Percentiles rank a stretch among this genome's conserved stretches.
phyloP scores from a whole-genome alignment of 1,140 invertebrate genomes.

The Eumeta japonica region DNA sequence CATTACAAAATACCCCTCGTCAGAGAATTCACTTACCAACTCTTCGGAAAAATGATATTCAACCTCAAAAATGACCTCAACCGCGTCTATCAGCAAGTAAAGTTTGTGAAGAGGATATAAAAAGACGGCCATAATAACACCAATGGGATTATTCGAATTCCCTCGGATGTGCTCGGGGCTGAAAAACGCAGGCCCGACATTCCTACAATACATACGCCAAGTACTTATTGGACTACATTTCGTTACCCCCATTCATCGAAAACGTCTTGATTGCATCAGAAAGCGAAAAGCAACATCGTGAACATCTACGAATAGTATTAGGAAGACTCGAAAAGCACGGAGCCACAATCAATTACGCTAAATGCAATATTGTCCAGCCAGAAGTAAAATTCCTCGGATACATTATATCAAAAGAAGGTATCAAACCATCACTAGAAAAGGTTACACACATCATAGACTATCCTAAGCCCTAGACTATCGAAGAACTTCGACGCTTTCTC shows the following conservation, averaged over 20 bases:
- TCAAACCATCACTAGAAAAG: slow-evolving; percentile 11
- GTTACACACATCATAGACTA: slow-evolving; percentile 15
- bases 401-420: slow-evolving; percentile 7
- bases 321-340: slow-evolving; percentile 2
- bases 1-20: slow-evolving; percentile 22
- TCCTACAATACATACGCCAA: slow-evolving; percentile 55
- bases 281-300: slow-evolving; percentile 18
- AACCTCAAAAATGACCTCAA: slow-evolving; percentile 41
- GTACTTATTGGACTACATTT: no score
- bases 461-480: slow-evolving; percentile 15
- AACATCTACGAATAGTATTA: slow-evolving; percentile 12
- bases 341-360: slow-evolving; percentile 2
- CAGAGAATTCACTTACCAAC: slow-evolving; percentile 27
- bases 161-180: slow-evolving; percentile 43
- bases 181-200: slow-evolving; percentile 46
- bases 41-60: slow-evolving; percentile 23
- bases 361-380: not conserved
- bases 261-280: slow-evolving; percentile 49
- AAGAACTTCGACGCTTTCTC: slow-evolving; percentile 24
- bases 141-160: slow-evolving; percentile 40
- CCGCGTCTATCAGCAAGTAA: slow-evolving; percentile 48
- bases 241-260: slow-evolving; percentile 49
- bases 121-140: slow-evolving; percentile 42
- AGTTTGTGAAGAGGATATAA: slow-evolving; percentile 22
- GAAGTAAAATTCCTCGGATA: slow-evolving; percentile 5